Evolutionary conservation across 2,113 vertebrate genomes (phyloP).

Genomic region (Nycticryphes semicollaris): DNA sequence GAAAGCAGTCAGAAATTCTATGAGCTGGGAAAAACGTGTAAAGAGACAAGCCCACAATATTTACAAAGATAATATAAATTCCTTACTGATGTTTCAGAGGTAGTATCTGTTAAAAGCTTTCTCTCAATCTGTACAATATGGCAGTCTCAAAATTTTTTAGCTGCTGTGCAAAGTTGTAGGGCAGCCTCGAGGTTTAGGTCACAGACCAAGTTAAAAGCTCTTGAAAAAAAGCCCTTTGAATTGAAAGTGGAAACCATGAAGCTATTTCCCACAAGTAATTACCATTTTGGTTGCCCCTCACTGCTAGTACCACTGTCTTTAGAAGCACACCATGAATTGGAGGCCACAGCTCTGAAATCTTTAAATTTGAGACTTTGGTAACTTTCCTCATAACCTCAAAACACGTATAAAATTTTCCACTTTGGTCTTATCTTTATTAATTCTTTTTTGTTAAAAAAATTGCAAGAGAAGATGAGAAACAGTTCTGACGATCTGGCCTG

Average conservation of each 20-base stretch:
- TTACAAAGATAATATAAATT: not conserved
- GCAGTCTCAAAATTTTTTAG: not conserved
- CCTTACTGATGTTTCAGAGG: not conserved
- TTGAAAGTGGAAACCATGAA: constrained; percentile 7
- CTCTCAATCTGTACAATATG: not conserved
- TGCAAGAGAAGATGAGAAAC: not conserved
- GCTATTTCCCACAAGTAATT: constrained; percentile 7
- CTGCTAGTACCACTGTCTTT: constrained; percentile 1
- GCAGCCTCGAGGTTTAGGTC: not conserved
- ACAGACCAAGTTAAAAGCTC: not conserved
- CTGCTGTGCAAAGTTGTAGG: not conserved
- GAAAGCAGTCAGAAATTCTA: not conserved
- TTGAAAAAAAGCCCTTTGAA: constrained; percentile 11
- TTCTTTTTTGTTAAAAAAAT: not conserved
- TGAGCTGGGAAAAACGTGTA: not conserved
- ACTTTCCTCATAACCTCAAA: not conserved
- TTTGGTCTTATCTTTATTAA: not conserved
- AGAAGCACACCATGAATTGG: not conserved
- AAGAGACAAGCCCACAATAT: not conserved
- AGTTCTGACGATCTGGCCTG: not conserved
- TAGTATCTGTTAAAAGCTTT: not conserved
- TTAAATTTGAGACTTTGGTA: not conserved
- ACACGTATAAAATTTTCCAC: not conserved
- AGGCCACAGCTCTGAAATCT: constrained; percentile 14
- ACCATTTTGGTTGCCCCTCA: not conserved